Conservation (phyloP, 2,797 vertebrate genomes). For the Micrastur ruficollis region DNA sequence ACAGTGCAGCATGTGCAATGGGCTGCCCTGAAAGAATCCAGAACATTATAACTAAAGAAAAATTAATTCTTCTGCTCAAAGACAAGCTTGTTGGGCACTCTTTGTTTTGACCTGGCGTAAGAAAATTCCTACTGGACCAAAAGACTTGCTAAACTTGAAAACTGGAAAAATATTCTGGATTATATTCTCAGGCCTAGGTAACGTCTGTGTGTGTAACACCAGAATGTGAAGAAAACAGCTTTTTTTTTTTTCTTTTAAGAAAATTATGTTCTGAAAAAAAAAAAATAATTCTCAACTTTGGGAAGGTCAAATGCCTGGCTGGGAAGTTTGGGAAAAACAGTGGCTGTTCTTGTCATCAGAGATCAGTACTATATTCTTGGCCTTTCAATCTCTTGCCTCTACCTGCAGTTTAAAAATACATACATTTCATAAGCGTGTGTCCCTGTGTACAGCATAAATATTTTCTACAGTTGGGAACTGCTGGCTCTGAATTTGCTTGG, state of each 20-base stretch:
- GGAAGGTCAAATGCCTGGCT: not conserved
- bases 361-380: not conserved
- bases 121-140: not conserved
- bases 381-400: not conserved
- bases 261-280: not conserved
- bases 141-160: not conserved
- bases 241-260: not conserved
- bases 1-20: not conserved
- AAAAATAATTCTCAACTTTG: not conserved
- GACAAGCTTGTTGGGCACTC: not conserved
- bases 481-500: not conserved
- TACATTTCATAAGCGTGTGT: not conserved
- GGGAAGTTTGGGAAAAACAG: not conserved
- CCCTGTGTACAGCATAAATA: not conserved
- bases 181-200: not conserved
- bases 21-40: conserved; percentile 30
- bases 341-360: not conserved
- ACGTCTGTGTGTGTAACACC: not conserved
- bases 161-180: not conserved
- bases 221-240: not conserved
- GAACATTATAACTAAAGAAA: not conserved
- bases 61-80: not conserved
- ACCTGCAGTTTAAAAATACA: not conserved
- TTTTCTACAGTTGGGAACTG: not conserved
- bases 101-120: not conserved